Conservation (phyloP, 2,888 invertebrate genomes). For the Sinhomidia bicolor region DNA sequence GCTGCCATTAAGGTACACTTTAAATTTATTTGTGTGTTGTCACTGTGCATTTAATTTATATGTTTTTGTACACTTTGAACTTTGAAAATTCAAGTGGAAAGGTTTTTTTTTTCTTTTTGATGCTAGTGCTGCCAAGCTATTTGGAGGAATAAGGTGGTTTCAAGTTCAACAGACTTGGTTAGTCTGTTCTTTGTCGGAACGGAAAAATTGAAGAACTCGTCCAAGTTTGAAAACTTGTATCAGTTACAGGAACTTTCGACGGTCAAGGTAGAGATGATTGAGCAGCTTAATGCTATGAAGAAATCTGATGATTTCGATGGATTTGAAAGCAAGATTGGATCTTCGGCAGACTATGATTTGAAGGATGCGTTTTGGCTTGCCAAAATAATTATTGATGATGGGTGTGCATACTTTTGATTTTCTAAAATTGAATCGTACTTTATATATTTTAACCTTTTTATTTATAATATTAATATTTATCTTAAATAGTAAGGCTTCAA, state of each 20-base stretch:
- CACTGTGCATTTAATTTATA: no score
- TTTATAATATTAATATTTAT: no score
- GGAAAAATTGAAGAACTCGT: slow-evolving; percentile 72
- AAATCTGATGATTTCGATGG: slow-evolving; percentile 69
- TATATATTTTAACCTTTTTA: no score
- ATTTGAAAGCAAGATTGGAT: slow-evolving; percentile 76
- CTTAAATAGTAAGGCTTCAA: slow-evolving; percentile 75
- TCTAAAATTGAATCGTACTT: no score
- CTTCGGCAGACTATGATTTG: slow-evolving; percentile 68
- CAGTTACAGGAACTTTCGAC: slow-evolving; percentile 73
- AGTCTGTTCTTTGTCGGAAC: slow-evolving; percentile 76
- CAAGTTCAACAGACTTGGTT: slow-evolving; percentile 73
- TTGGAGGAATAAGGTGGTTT: slow-evolving; percentile 77
- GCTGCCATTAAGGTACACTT: slow-evolving; percentile 79
- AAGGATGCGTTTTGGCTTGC: slow-evolving; percentile 77
- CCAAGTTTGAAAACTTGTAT: slow-evolving; percentile 74
- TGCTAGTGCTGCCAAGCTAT: slow-evolving; percentile 77
- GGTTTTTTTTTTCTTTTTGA: no score
- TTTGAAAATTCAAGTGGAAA: no score
- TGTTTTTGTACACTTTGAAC: no score
- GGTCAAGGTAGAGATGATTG: slow-evolving; percentile 75
- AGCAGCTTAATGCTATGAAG: slow-evolving; percentile 72
- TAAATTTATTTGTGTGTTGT: no score
- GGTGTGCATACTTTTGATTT: slow-evolving; percentile 58
- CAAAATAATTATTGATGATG: slow-evolving; percentile 76